phyloP scores from a whole-genome alignment of 2,888 invertebrate genomes.

The Archips crataeganus region DNA sequence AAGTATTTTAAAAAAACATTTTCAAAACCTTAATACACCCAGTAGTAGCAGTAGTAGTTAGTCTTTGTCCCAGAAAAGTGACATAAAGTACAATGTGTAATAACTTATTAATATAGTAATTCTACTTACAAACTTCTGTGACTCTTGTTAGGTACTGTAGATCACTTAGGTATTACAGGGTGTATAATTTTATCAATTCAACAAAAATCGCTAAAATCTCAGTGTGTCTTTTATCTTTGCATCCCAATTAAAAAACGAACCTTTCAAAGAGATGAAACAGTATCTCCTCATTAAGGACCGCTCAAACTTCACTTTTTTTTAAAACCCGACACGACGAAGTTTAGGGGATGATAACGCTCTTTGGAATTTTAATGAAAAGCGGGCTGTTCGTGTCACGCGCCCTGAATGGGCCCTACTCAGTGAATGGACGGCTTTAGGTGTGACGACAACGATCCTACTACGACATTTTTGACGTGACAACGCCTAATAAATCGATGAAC shows the following conservation, averaged over 20 bases:
- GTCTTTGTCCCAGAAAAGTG: no score
- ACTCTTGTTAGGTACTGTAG: no score
- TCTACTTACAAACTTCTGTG: no score
- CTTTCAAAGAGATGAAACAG: neutral
- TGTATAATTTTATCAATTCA: no score
- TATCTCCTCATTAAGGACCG: neutral
- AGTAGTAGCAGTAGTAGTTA: no score
- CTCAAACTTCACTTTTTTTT: conserved; percentile 20
- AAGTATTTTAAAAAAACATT: no score
- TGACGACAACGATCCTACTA: conserved; percentile 8
- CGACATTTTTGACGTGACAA: neutral
- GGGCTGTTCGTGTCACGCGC: conserved; percentile 33
- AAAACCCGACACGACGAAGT: neutral
- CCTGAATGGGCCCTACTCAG: conserved; percentile 19
- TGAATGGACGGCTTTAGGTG: conserved; percentile 18
- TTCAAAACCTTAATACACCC: no score
- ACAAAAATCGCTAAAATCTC: no score
- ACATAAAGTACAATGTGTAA: no score
- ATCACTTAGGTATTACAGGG: neutral
- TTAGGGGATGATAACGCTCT: conserved; percentile 24
- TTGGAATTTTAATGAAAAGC: conserved; percentile 37
- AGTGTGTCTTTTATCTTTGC: no score
- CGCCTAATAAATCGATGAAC: no score
- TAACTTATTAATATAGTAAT: no score
- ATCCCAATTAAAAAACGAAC: neutral